These are phyloP conservation scores for Choristoneura rosaceana DNA, from an alignment of 2,888 invertebrate species.

Conservation along the genomic window DNA sequence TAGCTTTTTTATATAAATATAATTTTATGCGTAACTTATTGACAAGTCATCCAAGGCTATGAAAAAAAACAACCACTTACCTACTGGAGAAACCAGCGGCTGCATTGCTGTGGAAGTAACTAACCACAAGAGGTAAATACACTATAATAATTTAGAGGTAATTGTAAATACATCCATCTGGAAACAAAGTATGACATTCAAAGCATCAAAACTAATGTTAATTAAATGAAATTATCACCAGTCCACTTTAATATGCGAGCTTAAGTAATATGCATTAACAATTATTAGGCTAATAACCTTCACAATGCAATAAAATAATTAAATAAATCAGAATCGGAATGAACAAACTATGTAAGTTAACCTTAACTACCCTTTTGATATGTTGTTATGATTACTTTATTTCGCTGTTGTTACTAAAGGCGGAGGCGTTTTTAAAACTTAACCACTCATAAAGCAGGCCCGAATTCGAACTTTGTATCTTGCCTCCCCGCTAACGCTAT, in stretches of 20 bases:
- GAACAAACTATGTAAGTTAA: slow-evolving; percentile 2
- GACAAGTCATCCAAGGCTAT: not conserved
- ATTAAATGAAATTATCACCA: not conserved
- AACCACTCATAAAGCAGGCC: not conserved
- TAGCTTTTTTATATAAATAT: not conserved
- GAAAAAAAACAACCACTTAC: slow-evolving; percentile 42
- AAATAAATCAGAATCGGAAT: slow-evolving; percentile 9
- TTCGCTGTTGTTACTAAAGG: not conserved
- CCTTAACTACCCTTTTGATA: not conserved
- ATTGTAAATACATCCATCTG: not conserved
- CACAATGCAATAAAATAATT: not conserved
- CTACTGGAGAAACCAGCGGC: slow-evolving; percentile 47
- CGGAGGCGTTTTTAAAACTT: slow-evolving; percentile 2
- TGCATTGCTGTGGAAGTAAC: slow-evolving; percentile 40
- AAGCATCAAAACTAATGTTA: not conserved
- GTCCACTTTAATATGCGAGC: not conserved
- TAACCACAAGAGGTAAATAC: slow-evolving; percentile 1
- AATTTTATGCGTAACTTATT: not conserved
- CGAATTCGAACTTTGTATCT: too few species aligned
- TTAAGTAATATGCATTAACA: not conserved
- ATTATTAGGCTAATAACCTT: slow-evolving; percentile 16
- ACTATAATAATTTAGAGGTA: not conserved
- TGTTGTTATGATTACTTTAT: not conserved
- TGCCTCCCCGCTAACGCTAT: too few species aligned
- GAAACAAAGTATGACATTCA: not conserved